phyloP scores from a whole-genome alignment of 2,113 vertebrate genomes.

The Podocnemis expansa region DNA sequence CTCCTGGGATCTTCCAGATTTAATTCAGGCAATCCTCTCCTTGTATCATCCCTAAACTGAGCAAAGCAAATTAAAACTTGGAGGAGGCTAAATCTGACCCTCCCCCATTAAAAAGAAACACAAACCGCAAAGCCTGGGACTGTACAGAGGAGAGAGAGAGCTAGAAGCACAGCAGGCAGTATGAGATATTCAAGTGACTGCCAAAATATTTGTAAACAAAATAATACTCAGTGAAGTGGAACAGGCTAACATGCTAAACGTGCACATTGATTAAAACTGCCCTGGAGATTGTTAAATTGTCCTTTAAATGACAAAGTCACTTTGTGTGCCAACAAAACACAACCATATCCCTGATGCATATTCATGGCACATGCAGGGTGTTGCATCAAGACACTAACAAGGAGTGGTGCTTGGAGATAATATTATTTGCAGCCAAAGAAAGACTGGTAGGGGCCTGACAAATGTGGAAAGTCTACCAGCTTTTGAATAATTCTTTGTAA shows the following conservation, averaged over 20 bases:
- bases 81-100: neutral
- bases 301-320: slow-evolving; percentile 36
- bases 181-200: neutral
- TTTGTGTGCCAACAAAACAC: slow-evolving; percentile 67
- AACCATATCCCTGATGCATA: slow-evolving; percentile 63
- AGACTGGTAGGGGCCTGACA: slow-evolving; percentile 67
- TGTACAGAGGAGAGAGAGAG: neutral
- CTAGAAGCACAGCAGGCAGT: neutral
- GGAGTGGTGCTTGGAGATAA: slow-evolving; percentile 51
- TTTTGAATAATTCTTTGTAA: slow-evolving; percentile 72
- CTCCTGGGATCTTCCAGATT: neutral
- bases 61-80: neutral
- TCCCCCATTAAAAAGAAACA: neutral
- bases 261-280: slow-evolving; percentile 58
- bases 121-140: neutral
- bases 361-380: slow-evolving; percentile 47
- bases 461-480: slow-evolving; percentile 68
- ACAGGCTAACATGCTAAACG: slow-evolving; percentile 36
- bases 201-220: slow-evolving; percentile 67
- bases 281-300: slow-evolving; percentile 57
- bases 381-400: slow-evolving; percentile 5
- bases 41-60: neutral
- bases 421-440: slow-evolving; percentile 50
- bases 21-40: neutral
- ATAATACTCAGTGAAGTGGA: slow-evolving; percentile 56